phyloP scores from a whole-genome alignment of 2,888 invertebrate species.

The Rhamphomyia laevipes region DNA sequence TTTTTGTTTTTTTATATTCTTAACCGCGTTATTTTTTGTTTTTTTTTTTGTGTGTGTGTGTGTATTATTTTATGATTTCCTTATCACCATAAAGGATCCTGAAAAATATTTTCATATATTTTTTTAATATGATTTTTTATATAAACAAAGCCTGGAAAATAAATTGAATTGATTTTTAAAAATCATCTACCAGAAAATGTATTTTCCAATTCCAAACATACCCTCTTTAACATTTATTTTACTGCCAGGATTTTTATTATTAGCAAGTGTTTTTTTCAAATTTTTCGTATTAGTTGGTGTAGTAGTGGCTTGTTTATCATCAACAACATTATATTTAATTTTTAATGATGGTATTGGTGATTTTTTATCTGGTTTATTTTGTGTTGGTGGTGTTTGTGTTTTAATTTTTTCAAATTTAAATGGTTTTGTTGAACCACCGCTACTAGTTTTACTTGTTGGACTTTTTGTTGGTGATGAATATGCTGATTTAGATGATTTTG shows the following conservation, averaged over 20 bases:
- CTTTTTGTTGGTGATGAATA: slow-evolving; percentile 15
- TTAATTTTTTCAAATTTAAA: slow-evolving; percentile 4
- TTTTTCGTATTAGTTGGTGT: slow-evolving; percentile 7
- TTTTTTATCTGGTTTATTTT: slow-evolving; percentile 10
- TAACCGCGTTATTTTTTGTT: no score
- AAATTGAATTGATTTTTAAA: slow-evolving; percentile 4
- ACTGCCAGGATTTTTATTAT: slow-evolving; percentile 39
- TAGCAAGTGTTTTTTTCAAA: slow-evolving; percentile 35
- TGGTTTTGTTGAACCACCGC: slow-evolving; percentile 6
- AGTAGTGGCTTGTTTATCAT: not conserved
- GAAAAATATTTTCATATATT: slow-evolving; percentile 38
- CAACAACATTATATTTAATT: not conserved
- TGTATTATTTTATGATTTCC: no score
- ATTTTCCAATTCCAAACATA: slow-evolving; percentile 75
- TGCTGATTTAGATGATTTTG: slow-evolving; percentile 27
- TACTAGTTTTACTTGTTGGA: not conserved
- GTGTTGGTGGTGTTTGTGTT: not conserved
- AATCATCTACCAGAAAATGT: slow-evolving; percentile 64
- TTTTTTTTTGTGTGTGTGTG: no score
- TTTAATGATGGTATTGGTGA: not conserved
- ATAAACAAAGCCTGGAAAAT: slow-evolving; percentile 37
- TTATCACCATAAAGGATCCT: slow-evolving; percentile 37
- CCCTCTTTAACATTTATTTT: slow-evolving; percentile 47
- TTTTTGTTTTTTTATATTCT: no score
- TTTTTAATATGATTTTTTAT: slow-evolving; percentile 39